Base-by-base conservation (phyloP, 2,113 vertebrate genomes). In the Zeus faber region DNA sequence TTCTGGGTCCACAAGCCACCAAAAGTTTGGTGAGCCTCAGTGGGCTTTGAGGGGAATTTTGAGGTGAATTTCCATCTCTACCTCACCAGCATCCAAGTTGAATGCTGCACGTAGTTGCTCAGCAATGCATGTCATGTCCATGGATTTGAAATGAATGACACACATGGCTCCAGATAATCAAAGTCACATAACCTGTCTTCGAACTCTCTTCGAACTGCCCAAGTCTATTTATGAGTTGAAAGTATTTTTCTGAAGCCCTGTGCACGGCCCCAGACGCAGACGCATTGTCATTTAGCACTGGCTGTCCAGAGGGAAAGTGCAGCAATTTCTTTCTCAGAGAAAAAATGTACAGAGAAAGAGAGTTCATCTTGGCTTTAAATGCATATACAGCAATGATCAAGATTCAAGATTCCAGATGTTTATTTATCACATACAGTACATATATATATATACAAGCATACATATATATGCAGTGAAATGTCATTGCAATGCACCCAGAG, bases 151-250 rank as follows among this genome's bases (percentile, higher is more conserved):
- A n/a, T n/a, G n/a, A n/a, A n/a, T n/a, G n/a, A n/a, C n/a, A n/a
- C n/a, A n/a, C n/a, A n/a, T n/a, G n/a, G n/a, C n/a, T n/a, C n/a
- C n/a, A n/a, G n/a, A n/a, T n/a, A n/a, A n/a, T n/a, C n/a, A n/a
- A n/a, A n/a, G 54, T 65, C 54, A 65, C 17, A 37, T 25, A 59
- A 59, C 24, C 63, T 58, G 31, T 66, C 17, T 17, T 58, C 53
- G 29, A 58, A 52, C 63, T 58, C 29, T 50, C n/a, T n/a, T n/a
- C n/a, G n/a, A n/a, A n/a, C n/a, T 67, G 40, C 37, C 47, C 45
- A 49, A 58, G 48, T 22, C 40, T 65, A 4, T 16, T 54, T 27
- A 49, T 43, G 44, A 54, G 11, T 49, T 67, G 23, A 59, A 9
- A 54, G 49, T 61, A 61, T 4, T 49, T 67, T 26, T 64, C 51